Evolutionary conservation across 2,888 invertebrate species (phyloP).

Genomic region (Phaedon cochleariae): DNA sequence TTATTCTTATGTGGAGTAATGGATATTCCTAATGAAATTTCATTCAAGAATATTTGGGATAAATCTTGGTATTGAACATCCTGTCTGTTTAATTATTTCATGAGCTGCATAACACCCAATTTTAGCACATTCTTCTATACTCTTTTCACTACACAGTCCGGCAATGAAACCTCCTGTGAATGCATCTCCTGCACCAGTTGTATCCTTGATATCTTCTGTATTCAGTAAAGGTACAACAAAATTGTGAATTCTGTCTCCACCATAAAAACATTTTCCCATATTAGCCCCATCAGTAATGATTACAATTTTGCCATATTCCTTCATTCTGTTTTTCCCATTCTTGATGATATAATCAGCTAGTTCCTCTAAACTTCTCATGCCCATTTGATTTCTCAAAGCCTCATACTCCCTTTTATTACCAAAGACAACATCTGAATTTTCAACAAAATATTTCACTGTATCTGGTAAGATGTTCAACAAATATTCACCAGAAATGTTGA

Average conservation of each 20-base stretch:
- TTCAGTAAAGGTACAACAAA: slow-evolving; percentile 60
- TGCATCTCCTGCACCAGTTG: slow-evolving; percentile 70
- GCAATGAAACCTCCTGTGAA: slow-evolving; percentile 69
- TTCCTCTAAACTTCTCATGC: slow-evolving; percentile 42
- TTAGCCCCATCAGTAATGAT: slow-evolving; percentile 71
- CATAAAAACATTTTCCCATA: slow-evolving; percentile 63
- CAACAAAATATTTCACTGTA: slow-evolving; percentile 60
- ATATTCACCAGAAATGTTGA: slow-evolving; percentile 67
- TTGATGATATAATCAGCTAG: slow-evolving; percentile 32
- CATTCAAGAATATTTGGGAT: slow-evolving; percentile 8
- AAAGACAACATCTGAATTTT: slow-evolving; percentile 64
- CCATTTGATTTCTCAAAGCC: slow-evolving; percentile 57
- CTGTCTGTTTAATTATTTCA: slow-evolving; percentile 63
- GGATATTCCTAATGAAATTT: background rate
- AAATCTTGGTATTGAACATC: slow-evolving; percentile 61
- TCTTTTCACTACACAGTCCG: slow-evolving; percentile 60
- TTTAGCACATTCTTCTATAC: slow-evolving; percentile 61
- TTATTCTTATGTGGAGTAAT: too few relatives aligned
- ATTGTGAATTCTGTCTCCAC: slow-evolving; percentile 44
- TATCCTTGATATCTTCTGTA: slow-evolving; percentile 62
- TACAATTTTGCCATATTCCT: slow-evolving; percentile 62
- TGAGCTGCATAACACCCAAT: slow-evolving; percentile 62
- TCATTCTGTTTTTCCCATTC: slow-evolving; percentile 21
- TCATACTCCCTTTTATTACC: slow-evolving; percentile 68
- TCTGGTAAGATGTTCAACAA: slow-evolving; percentile 61